Base-by-base conservation (phyloP, 2,888 invertebrate species). In the Cephus rjabovi region DNA sequence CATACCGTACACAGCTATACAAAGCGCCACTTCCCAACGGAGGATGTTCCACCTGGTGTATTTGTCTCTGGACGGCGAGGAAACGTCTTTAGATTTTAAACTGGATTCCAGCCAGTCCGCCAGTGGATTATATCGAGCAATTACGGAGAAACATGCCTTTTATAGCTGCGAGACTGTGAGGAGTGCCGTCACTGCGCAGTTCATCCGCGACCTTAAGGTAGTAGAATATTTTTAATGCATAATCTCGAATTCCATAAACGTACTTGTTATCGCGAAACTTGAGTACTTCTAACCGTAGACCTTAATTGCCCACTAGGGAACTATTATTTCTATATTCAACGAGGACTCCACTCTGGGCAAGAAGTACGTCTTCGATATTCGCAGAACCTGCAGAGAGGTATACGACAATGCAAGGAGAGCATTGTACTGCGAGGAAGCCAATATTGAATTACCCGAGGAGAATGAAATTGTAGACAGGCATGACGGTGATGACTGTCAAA, bases 81-180 rank as follows among this genome's bases (percentile, higher is more conserved):
- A 95, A 85, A 94, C 95, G 4, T 93, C 95, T 69, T 92, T 97
- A 80, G 95, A 96, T 90, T 95, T 96, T 82, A 97, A 97, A 92
- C 94, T 97, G 92, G 95, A 96, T 85, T 96, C 96, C 73, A 95
- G 95, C 79, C 95, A 96, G 73, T 95, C 96, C 74, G 97, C 97
- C 1, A 96, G 96, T 74, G 96, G 96, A 69, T 92, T 97, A 35
- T 97, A 97, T 91, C 93, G 97, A 75, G 96, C 97, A 34, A 96
- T 98, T 83, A 98, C 97, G 0, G 98, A 98, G 92, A 97, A 97
- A 85, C 97, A 97, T 91, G 97, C 97, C 73, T 98, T 98, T 93
- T 98, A 97, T 92, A 97, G 97, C 91, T 97, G 97, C 92, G 97
- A 98, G 91, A 97, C 97, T 0, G 97, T 98, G 23, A 94, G 97